These are phyloP conservation scores for Fringilla coelebs DNA, from an alignment of 2,797 vertebrate genomes.

Conservation along the genomic window DNA sequence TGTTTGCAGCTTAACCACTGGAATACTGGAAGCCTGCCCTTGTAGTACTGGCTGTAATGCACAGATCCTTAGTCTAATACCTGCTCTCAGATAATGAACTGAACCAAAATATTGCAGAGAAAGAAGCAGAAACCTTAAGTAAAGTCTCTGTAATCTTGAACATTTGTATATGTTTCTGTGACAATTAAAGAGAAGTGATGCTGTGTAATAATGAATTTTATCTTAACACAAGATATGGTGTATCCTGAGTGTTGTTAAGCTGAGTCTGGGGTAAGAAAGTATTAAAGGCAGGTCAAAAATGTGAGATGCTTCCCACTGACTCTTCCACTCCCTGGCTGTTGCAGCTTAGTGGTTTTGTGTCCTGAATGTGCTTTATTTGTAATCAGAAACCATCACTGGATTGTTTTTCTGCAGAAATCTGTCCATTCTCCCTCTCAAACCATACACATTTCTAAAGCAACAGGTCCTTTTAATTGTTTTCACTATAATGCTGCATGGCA, in stretches of 20 bases:
- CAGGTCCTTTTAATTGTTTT: background rate
- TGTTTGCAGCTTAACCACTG: background rate
- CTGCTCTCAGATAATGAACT: background rate
- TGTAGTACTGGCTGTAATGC: background rate
- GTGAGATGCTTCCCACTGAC: background rate
- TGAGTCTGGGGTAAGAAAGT: background rate
- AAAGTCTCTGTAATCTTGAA: background rate
- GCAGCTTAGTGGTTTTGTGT: background rate
- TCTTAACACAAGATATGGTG: background rate
- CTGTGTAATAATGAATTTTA: background rate
- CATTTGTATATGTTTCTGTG: background rate
- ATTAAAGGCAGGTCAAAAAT: background rate
- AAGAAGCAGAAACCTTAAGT: background rate
- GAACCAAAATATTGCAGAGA: background rate
- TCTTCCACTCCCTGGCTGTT: background rate
- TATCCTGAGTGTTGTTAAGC: background rate
- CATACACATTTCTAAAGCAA: background rate
- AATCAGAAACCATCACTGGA: background rate
- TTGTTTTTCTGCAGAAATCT: background rate
- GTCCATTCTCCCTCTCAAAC: background rate
- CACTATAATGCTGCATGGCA: background rate
- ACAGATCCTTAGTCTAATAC: background rate
- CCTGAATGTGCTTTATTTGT: background rate
- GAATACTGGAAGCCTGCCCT: background rate
- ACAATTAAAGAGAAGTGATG: background rate